These are phyloP conservation scores for Osedax frankpressi DNA, from an alignment of 2,888 invertebrate genomes.

Conservation along the genomic window DNA sequence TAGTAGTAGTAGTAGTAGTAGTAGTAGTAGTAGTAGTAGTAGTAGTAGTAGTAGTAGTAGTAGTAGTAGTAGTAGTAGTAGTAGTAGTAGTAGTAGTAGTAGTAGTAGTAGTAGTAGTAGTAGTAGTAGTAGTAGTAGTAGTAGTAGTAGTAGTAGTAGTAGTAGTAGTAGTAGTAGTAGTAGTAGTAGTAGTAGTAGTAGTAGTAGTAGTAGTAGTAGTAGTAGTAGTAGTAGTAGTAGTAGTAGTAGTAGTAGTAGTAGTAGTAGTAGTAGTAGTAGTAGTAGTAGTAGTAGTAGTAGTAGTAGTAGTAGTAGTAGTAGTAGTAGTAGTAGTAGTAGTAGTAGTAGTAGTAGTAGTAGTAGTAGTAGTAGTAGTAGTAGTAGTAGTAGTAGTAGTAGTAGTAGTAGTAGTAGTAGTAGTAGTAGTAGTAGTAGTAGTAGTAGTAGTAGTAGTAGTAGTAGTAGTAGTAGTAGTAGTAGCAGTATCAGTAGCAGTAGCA, in stretches of 20 bases:
- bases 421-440: neutral
- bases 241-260: slow-evolving; percentile 12
- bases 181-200: slow-evolving; percentile 12
- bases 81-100: slow-evolving; percentile 34
- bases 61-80: slow-evolving; percentile 34
- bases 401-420: neutral
- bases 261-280: slow-evolving; percentile 13
- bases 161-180: neutral
- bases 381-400: neutral
- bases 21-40: slow-evolving; percentile 34
- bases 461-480: no score
- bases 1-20: neutral
- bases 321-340: slow-evolving; percentile 7
- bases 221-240: slow-evolving; percentile 10
- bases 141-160: neutral
- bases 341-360: neutral
- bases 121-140: neutral
- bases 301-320: slow-evolving; percentile 12
- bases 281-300: slow-evolving; percentile 16
- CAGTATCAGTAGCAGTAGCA: no score
- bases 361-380: neutral
- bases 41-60: slow-evolving; percentile 34
- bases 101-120: slow-evolving; percentile 35
- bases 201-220: slow-evolving; percentile 13
- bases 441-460: neutral